Percentiles rank a stretch among this genome's conserved stretches.
Evolutionary conservation across 2,888 invertebrate species (phyloP).

Genomic region (Carabus problematicus): DNA sequence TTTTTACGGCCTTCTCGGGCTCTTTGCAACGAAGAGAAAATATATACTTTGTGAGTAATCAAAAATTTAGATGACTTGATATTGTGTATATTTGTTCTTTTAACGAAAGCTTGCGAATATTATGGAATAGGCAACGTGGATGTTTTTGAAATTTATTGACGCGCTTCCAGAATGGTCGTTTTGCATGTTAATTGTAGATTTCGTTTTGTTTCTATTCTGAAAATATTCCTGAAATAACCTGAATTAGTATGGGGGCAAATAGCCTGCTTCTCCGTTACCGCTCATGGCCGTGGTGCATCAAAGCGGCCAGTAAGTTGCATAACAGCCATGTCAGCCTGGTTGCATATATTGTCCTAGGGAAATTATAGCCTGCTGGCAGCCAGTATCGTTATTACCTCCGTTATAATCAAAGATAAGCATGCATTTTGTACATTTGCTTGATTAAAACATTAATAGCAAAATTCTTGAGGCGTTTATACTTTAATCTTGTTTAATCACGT

Average conservation of each 20-base stretch:
- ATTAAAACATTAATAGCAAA: too few relatives aligned
- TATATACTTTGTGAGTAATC: slow-evolving; percentile 7
- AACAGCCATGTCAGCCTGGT: too few relatives aligned
- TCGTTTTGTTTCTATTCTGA: not conserved
- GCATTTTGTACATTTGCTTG: too few relatives aligned
- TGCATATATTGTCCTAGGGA: too few relatives aligned
- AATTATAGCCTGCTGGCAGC: too few relatives aligned
- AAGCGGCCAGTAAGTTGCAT: too few relatives aligned
- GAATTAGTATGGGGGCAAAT: not conserved
- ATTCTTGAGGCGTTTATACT: too few relatives aligned
- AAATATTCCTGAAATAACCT: slow-evolving; percentile 13
- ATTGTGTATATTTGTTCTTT: not conserved
- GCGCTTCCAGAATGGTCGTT: slow-evolving; percentile 5
- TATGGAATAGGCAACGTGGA: slow-evolving; percentile 1
- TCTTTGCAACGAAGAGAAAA: slow-evolving; percentile 4
- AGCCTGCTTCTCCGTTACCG: too few relatives aligned
- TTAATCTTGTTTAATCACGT: too few relatives aligned
- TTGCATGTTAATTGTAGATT: slow-evolving; percentile 25
- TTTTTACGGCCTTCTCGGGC: slow-evolving; percentile 12
- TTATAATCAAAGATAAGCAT: too few relatives aligned
- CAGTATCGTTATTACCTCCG: too few relatives aligned
- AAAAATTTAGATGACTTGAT: slow-evolving; percentile 18
- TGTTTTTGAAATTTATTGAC: slow-evolving; percentile 19
- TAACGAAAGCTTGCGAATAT: not conserved
- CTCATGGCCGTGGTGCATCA: too few relatives aligned